Percentiles rank a stretch among this genome's conserved stretches.
Evolutionary conservation across 2,797 vertebrate genomes (phyloP).

Genomic region (Pristis pectinata): DNA sequence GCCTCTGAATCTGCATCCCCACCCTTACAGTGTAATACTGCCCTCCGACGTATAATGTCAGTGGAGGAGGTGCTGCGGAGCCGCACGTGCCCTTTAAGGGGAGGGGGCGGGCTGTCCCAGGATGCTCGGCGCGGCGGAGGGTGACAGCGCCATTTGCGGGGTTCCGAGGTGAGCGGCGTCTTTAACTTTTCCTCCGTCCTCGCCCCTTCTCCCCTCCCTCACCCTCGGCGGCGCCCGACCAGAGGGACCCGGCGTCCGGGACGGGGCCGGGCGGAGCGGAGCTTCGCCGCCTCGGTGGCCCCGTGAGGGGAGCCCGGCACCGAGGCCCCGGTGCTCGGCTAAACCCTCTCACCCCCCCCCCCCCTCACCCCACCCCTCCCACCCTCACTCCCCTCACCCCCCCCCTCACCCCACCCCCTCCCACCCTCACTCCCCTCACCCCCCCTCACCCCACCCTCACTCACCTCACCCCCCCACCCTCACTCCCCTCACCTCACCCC

Average conservation of each 20-base stretch:
- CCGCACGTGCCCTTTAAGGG: neutral
- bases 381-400: no score
- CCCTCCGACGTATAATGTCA: neutral
- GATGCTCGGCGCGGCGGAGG: slow-evolving; percentile 16
- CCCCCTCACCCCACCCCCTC: no score
- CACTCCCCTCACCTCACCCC: no score
- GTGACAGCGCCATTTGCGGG: slow-evolving; percentile 22
- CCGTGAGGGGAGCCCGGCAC: neutral
- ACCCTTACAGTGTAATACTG: neutral
- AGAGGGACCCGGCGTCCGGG: no score
- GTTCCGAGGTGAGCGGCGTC: slow-evolving; percentile 19
- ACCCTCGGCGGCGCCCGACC: neutral
- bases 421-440: neutral
- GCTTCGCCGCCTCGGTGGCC: neutral
- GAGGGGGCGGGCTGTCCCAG: neutral
- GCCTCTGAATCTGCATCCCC: no score
- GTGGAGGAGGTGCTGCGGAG: neutral
- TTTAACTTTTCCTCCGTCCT: neutral
- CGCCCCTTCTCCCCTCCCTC: neutral
- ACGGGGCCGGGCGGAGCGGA: no score
- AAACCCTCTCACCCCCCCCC: neutral
- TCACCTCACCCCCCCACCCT: neutral
- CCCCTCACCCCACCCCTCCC: fast-evolving
- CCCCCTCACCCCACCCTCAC: fast-evolving
- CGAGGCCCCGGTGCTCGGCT: neutral